Conservation (phyloP, 2,888 invertebrate species). For the Trichacis sp. region DNA sequence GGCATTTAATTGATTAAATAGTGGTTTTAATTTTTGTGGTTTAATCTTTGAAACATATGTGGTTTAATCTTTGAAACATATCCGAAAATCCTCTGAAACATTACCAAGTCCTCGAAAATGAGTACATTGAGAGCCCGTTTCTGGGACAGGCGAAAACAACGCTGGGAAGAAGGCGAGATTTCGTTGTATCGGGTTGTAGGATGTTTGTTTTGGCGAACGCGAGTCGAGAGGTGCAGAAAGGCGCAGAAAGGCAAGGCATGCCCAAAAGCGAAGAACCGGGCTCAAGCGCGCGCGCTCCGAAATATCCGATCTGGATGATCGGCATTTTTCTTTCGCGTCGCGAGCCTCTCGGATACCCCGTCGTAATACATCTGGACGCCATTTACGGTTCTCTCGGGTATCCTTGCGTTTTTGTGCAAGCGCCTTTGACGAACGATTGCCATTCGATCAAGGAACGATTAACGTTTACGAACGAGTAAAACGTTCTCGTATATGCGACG, state of each 20-base stretch:
- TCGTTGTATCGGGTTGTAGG: conserved; percentile 17
- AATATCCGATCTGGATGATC: conserved; percentile 43
- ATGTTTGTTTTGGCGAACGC: conserved; percentile 6
- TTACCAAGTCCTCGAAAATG: too few relatives aligned
- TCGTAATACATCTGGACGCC: conserved; percentile 48
- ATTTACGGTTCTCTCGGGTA: conserved; percentile 49
- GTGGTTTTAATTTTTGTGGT: too few relatives aligned
- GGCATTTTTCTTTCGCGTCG: conserved; percentile 37
- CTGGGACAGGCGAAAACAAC: too few relatives aligned
- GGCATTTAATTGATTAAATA: too few relatives aligned
- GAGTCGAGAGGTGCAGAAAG: background rate
- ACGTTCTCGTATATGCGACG: conserved; percentile 38
- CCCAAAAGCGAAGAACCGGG: conserved; percentile 40
- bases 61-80: too few relatives aligned
- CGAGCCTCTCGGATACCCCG: conserved; percentile 40
- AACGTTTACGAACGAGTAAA: conserved; percentile 43
- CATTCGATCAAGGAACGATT: conserved; percentile 47
- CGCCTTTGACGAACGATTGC: conserved; percentile 46
- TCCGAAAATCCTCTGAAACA: too few relatives aligned
- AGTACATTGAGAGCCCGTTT: too few relatives aligned
- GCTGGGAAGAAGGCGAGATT: too few relatives aligned
- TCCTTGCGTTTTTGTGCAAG: conserved; percentile 43
- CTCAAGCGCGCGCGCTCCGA: conserved; percentile 23
- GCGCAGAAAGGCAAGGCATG: conserved; percentile 25
- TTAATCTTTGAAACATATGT: too few relatives aligned